Evolutionary conservation across 2,888 invertebrate genomes (phyloP).

Genomic region (Argyresthia goedartella): DNA sequence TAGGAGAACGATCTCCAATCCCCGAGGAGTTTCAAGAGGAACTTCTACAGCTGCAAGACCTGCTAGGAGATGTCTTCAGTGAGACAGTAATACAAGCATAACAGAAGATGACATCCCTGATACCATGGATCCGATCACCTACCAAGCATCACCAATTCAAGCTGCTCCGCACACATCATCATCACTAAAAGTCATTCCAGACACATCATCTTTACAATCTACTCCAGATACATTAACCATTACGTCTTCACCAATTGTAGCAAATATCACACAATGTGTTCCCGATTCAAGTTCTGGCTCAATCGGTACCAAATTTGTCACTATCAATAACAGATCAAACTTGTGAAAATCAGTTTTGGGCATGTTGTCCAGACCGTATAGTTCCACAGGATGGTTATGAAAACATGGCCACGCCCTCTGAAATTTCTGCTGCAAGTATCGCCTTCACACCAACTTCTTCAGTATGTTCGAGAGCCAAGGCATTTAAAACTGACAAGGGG

Average conservation of each 20-base stretch:
- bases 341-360: background rate
- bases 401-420: background rate
- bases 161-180: background rate
- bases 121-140: background rate
- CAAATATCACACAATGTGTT: background rate
- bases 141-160: background rate
- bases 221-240: background rate
- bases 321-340: background rate
- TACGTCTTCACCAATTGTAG: background rate
- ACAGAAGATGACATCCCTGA: background rate
- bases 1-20: slow-evolving; percentile 1
- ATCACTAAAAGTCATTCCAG: too few species aligned
- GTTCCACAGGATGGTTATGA: background rate
- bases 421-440: background rate
- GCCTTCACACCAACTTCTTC: background rate
- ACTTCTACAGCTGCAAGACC: slow-evolving; percentile 1
- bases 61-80: background rate
- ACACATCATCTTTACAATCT: background rate
- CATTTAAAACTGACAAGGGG: slow-evolving; percentile 1
- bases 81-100: background rate
- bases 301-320: background rate
- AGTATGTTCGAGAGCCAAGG: background rate
- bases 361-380: background rate
- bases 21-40: slow-evolving; percentile 2
- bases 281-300: background rate